Conservation (phyloP, 2,888 invertebrate species). For the Anagyrus pseudococci region DNA sequence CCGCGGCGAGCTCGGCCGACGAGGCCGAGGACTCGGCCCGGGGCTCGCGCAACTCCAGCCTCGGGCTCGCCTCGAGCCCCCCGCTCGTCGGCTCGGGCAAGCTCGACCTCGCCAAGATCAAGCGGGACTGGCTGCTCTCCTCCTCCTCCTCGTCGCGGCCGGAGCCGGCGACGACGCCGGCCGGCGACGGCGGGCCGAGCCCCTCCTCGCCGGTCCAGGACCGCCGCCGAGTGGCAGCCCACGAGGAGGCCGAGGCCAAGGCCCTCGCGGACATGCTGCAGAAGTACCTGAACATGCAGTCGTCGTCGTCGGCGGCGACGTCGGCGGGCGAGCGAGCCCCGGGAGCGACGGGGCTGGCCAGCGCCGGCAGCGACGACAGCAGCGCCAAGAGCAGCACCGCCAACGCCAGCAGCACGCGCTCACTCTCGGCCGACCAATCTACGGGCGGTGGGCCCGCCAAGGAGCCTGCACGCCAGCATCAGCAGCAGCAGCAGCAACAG, state of each 20-base stretch:
- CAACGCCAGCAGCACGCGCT: slow-evolving; percentile 12
- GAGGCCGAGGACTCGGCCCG: slow-evolving; percentile 67
- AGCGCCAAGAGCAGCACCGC: not conserved
- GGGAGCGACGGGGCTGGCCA: not conserved
- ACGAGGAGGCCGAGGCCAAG: slow-evolving; percentile 64
- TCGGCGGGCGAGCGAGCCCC: slow-evolving; percentile 21
- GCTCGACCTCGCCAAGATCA: slow-evolving; percentile 73
- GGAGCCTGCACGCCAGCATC: slow-evolving; percentile 11
- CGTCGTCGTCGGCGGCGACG: slow-evolving; percentile 46
- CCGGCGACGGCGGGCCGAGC: slow-evolving; percentile 45
- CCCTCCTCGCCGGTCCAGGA: slow-evolving; percentile 35
- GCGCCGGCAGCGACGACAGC: not conserved
- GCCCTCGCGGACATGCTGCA: slow-evolving; percentile 72
- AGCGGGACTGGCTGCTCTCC: slow-evolving; percentile 71
- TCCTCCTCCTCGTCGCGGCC: slow-evolving; percentile 38
- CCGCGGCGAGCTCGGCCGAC: slow-evolving; percentile 66
- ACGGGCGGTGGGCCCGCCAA: slow-evolving; percentile 21
- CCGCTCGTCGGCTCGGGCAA: slow-evolving; percentile 65
- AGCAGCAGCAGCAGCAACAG: slow-evolving; percentile 44
- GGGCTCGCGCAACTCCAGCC: slow-evolving; percentile 47
- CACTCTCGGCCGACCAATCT: slow-evolving; percentile 17
- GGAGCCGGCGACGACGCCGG: not conserved
- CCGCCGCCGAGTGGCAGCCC: too few species aligned
- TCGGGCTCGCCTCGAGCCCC: slow-evolving; percentile 51
- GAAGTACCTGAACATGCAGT: slow-evolving; percentile 69